Percentiles rank a stretch among this genome's conserved stretches.
These are phyloP conservation scores for Poecile atricapillus DNA, from an alignment of 2,113 vertebrate genomes.

Conservation along the genomic window DNA sequence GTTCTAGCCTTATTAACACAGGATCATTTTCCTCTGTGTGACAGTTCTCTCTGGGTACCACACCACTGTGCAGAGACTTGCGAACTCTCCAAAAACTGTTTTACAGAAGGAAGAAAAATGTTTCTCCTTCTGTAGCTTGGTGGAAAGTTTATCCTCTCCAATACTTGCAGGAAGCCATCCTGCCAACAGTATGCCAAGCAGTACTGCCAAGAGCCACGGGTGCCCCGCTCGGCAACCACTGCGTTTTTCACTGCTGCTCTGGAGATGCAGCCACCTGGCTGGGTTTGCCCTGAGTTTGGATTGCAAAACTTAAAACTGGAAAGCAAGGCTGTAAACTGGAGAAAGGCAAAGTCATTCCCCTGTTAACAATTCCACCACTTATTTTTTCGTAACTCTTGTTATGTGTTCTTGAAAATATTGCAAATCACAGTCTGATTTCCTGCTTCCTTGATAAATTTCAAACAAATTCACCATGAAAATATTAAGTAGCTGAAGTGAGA, in stretches of 20 bases:
- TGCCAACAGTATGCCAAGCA: not conserved
- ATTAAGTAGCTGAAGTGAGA: not conserved
- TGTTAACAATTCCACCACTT: not conserved
- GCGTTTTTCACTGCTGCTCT: not conserved
- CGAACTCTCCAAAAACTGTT: not conserved
- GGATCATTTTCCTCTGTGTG: not conserved
- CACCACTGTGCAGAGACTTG: not conserved
- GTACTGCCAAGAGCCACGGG: not conserved
- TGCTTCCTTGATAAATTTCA: not conserved
- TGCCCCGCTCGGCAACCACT: accelerated
- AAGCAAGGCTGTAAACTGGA: not conserved
- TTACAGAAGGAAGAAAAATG: not conserved
- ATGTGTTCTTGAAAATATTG: not conserved
- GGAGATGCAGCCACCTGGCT: not conserved
- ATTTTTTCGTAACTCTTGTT: not conserved
- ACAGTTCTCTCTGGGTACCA: not conserved
- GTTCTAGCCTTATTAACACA: not conserved
- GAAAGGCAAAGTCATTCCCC: not conserved
- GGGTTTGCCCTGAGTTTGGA: not conserved
- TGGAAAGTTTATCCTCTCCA: not conserved
- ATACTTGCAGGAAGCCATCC: not conserved
- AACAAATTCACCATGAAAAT: not conserved
- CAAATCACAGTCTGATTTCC: not conserved
- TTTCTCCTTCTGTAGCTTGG: not conserved
- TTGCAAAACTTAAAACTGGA: not conserved